These are phyloP conservation scores for Ophion obscuratus DNA, from an alignment of 2,888 invertebrate species.

Conservation along the genomic window DNA sequence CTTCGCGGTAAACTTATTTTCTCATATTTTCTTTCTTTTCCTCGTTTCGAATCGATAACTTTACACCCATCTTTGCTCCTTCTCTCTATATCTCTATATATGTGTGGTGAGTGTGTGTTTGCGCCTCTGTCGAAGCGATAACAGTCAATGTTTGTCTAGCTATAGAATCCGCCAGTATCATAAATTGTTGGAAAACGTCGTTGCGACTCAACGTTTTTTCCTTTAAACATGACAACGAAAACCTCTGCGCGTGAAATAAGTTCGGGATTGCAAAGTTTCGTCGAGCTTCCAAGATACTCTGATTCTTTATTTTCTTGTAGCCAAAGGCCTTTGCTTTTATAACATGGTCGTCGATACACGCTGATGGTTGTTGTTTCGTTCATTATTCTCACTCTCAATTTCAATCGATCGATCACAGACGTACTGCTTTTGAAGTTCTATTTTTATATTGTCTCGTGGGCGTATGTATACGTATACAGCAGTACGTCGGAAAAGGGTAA, in stretches of 20 bases:
- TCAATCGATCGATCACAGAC: neutral
- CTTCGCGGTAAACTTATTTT: neutral
- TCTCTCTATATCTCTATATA: neutral
- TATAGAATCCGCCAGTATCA: conserved; percentile 2
- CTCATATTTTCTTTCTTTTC: neutral
- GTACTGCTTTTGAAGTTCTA: too few relatives aligned
- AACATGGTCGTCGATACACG: neutral
- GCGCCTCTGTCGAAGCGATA: conserved; percentile 1
- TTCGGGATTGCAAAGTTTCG: conserved; percentile 14
- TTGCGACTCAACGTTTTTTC: conserved; percentile 19
- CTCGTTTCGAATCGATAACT: conserved; percentile 36
- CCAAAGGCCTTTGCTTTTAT: conserved; percentile 18
- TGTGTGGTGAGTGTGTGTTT: neutral
- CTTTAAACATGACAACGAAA: conserved; percentile 8
- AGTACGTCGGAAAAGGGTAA: too few relatives aligned
- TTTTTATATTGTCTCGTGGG: too few relatives aligned
- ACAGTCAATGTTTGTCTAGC: conserved; percentile 24
- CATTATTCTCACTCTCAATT: neutral
- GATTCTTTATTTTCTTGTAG: neutral
- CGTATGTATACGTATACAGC: too few relatives aligned
- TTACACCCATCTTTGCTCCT: neutral
- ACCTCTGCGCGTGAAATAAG: neutral
- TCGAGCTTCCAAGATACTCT: neutral
- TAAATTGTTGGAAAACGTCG: neutral
- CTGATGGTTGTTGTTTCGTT: neutral